Conservation (phyloP, 2,797 vertebrate genomes). For the Sebastes flavidus region DNA sequence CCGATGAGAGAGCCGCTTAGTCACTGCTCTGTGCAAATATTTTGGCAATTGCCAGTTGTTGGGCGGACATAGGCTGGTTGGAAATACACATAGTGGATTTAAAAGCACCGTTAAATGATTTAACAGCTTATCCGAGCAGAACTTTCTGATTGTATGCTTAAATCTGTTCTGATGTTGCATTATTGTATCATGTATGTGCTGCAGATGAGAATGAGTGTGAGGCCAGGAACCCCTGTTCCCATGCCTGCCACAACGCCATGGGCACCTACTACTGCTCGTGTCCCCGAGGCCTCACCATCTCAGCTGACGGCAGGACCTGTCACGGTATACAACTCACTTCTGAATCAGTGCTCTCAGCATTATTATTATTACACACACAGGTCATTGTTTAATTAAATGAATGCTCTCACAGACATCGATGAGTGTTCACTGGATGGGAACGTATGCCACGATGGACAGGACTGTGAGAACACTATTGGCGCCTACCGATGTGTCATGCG, state of each 20-base stretch:
- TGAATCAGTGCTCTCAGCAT: not conserved
- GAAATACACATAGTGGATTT: not conserved
- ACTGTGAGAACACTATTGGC: slow-evolving; percentile 93
- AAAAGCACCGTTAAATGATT: not conserved
- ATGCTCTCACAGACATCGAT: slow-evolving; percentile 86
- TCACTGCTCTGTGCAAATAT: too few species aligned
- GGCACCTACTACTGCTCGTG: slow-evolving; percentile 97
- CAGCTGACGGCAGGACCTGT: slow-evolving; percentile 92
- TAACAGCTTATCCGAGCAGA: not conserved
- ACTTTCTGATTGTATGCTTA: not conserved
- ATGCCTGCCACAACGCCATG: slow-evolving; percentile 91
- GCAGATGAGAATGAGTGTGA: slow-evolving; percentile 95
- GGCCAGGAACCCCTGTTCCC: slow-evolving; percentile 89
- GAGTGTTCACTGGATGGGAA: slow-evolving; percentile 89
- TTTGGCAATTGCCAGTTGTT: too few species aligned
- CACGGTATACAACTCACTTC: slow-evolving; percentile 83
- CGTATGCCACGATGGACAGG: slow-evolving; percentile 86
- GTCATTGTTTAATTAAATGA: not conserved
- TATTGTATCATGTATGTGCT: not conserved
- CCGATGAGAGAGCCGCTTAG: too few species aligned
- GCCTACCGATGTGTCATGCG: slow-evolving; percentile 89
- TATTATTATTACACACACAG: not conserved
- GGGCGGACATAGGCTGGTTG: too few species aligned
- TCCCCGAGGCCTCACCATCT: slow-evolving; percentile 90
- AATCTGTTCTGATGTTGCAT: not conserved